Percentiles rank a stretch among this genome's conserved stretches.
Conservation (phyloP, 2,113 vertebrate genomes). For the Anseranas semipalmata region DNA sequence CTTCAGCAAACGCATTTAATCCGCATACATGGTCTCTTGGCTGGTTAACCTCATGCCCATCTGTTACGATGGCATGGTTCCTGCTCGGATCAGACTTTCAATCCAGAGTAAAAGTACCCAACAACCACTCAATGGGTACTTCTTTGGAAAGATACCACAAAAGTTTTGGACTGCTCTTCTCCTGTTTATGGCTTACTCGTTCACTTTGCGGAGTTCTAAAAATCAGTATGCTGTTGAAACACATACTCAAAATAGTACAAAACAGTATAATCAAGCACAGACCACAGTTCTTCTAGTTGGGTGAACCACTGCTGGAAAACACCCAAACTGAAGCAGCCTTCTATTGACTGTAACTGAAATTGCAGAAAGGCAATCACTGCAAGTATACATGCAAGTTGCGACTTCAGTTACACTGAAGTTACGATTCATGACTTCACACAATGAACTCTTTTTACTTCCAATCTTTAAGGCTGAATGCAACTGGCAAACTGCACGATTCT, state of each 20-base stretch:
- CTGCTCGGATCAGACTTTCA: background rate
- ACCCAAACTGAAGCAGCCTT: background rate
- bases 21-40: background rate
- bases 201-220: background rate
- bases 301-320: slow-evolving; percentile 4
- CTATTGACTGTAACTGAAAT: background rate
- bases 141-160: background rate
- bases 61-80: background rate
- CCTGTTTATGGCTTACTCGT: fast-evolving
- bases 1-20: slow-evolving; percentile 2
- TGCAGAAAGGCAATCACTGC: background rate
- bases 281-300: background rate
- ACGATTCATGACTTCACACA: background rate
- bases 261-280: background rate
- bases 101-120: background rate
- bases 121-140: background rate
- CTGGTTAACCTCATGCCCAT: slow-evolving; percentile 2
- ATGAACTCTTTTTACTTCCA: background rate
- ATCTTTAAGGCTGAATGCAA: background rate
- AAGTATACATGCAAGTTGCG: background rate
- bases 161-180: background rate
- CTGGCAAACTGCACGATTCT: background rate
- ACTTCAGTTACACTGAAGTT: background rate
- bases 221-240: slow-evolving; percentile 20
- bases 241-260: background rate